Evolutionary conservation across 2,888 invertebrate species (phyloP).

Genomic region (Noctua pronuba): DNA sequence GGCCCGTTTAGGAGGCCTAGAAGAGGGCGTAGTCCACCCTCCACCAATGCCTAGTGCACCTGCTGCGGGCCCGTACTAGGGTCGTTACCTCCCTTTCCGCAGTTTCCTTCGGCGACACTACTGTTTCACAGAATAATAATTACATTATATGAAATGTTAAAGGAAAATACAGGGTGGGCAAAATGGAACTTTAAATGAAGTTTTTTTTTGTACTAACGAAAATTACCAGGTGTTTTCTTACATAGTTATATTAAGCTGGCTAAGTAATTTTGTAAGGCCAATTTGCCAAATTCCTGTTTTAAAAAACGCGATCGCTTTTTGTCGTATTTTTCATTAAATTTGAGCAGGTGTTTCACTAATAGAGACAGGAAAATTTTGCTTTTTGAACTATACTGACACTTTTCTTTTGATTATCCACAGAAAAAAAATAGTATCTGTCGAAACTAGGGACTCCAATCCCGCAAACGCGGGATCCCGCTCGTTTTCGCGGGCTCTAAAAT

Average conservation of each 20-base stretch:
- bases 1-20: not conserved
- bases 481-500: too few relatives aligned
- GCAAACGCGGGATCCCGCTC: too few relatives aligned
- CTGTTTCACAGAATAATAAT: not conserved
- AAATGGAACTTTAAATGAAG: too few relatives aligned
- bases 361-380: not conserved
- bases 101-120: not conserved
- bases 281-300: not conserved
- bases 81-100: not conserved
- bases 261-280: not conserved
- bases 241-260: too few relatives aligned
- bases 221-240: too few relatives aligned
- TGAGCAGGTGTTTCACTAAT: not conserved
- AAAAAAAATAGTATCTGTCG: not conserved
- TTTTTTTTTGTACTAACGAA: too few relatives aligned
- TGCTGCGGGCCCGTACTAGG: rapidly evolving
- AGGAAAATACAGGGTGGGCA: too few relatives aligned
- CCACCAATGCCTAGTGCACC: not conserved
- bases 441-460: too few relatives aligned
- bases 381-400: not conserved
- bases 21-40: not conserved
- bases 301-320: not conserved
- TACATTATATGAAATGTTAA: too few relatives aligned
- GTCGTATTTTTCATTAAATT: not conserved
- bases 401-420: not conserved